Evolutionary conservation across 2,888 invertebrate genomes (phyloP).

Genomic region (Elysia crispata): DNA sequence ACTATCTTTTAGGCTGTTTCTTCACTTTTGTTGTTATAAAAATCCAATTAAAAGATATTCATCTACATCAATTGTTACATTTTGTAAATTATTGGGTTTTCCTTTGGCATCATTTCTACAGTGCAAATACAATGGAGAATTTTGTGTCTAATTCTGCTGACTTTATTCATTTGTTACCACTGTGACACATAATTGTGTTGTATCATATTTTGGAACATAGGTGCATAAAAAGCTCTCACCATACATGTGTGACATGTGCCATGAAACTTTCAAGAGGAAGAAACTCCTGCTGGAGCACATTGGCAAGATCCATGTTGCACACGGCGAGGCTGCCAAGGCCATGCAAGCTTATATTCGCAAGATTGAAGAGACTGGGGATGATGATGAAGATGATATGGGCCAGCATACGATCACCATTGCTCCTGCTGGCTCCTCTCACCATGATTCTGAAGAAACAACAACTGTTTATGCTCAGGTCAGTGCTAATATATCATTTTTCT

Average conservation of each 20-base stretch:
- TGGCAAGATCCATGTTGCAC: slow-evolving; percentile 70
- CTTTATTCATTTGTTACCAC: background rate
- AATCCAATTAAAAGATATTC: no score
- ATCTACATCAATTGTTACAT: no score
- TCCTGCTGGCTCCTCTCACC: slow-evolving; percentile 52
- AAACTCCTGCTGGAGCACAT: slow-evolving; percentile 71
- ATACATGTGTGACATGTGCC: slow-evolving; percentile 74
- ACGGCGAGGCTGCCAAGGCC: slow-evolving; percentile 70
- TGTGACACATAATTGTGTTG: background rate
- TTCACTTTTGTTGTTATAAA: no score
- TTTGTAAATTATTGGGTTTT: no score
- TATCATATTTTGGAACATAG: background rate
- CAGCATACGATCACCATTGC: slow-evolving; percentile 57
- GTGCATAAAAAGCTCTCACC: slow-evolving; percentile 72
- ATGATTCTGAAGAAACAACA: slow-evolving; percentile 56
- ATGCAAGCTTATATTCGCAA: slow-evolving; percentile 63
- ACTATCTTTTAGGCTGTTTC: no score
- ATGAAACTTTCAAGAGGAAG: slow-evolving; percentile 73
- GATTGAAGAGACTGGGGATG: slow-evolving; percentile 63
- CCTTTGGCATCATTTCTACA: no score
- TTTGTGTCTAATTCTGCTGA: no score
- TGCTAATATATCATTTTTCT: background rate
- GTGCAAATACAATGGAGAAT: no score
- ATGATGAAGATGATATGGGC: slow-evolving; percentile 65
- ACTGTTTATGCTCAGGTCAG: slow-evolving; percentile 55